Conservation (phyloP, 2,888 invertebrate species). For the Erannis defoliaria region DNA sequence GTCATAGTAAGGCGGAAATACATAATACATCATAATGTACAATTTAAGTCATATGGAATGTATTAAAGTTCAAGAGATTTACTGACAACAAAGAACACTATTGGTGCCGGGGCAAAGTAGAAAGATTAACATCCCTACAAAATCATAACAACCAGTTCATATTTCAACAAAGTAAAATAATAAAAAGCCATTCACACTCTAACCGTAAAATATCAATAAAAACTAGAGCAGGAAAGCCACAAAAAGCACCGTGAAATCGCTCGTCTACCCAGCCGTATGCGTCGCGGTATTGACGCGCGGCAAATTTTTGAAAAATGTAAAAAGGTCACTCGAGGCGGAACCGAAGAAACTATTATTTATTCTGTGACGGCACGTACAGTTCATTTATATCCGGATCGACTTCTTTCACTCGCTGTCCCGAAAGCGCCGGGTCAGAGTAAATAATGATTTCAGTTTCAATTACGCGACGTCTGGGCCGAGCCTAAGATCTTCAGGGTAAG, state of each 20-base stretch:
- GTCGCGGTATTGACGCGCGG: slow-evolving; percentile 72
- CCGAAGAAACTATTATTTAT: slow-evolving; percentile 39
- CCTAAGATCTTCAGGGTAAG: not conserved
- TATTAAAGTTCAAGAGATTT: too few relatives aligned
- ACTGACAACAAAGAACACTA: not conserved
- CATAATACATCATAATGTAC: too few relatives aligned
- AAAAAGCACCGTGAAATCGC: slow-evolving; percentile 38
- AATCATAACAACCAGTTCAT: not conserved
- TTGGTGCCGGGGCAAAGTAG: not conserved
- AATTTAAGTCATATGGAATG: too few relatives aligned
- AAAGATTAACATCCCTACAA: slow-evolving; percentile 1
- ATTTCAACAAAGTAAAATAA: slow-evolving; percentile 7
- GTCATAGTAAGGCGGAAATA: too few relatives aligned
- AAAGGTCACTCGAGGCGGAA: slow-evolving; percentile 78
- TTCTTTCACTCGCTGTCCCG: slow-evolving; percentile 60
- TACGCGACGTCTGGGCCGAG: slow-evolving; percentile 46
- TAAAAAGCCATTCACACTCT: not conserved
- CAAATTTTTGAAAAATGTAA: slow-evolving; percentile 86
- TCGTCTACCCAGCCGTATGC: slow-evolving; percentile 59
- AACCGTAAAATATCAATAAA: slow-evolving; percentile 11
- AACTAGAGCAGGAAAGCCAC: not conserved
- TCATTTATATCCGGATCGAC: slow-evolving; percentile 79
- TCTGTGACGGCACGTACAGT: slow-evolving; percentile 70
- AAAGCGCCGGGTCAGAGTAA: slow-evolving; percentile 59
- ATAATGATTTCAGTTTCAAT: slow-evolving; percentile 69